Evolutionary conservation across 2,797 vertebrate species (phyloP), one percentile per base, ranked within the genome.

Genomic region (Loris lydekkerianus): DNA sequence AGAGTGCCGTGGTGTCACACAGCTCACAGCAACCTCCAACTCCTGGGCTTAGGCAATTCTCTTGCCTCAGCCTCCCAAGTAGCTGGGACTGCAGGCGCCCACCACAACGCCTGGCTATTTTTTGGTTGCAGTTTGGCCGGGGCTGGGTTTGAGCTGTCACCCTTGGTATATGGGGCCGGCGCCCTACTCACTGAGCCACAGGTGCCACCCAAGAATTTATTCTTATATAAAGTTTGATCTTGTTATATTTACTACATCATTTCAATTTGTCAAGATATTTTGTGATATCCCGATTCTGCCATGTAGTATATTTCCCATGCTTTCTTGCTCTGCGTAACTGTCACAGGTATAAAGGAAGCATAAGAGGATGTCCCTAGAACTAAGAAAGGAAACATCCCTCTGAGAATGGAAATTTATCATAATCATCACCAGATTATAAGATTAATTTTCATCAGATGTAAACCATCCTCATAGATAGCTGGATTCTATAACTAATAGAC

Each of bases 151-250:
- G 43, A 46, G 9, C 43, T 10, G 43, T 7, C 43, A 46, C 43
- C 43, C 9, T 46, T 1, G 6, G 43, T 46, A 7, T 46, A 43
- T 7, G 43, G 5, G 43, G 43, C 43, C 7, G 43, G 43, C 43
- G 43, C 43, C 43, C 7, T 43, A 43, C 43, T 7, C 5, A 43
- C 5, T 43, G 5, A 46, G 43, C 43, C 43, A 46, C 43, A 46
- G 43, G 43, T 10, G 43, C 43, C 43, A 10, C 43, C 43, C 6
- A 46, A 73, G 43, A 81, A 11, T 83, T 82, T 73, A 80, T 89
- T 89, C 53, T 95, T 91, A 43, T n/a, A 18, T 92, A 82, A 90
- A 91, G 76, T 81, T 91, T 94, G 46, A 85, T 63, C 70, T 65
- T 80, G 37, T 88, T 91, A 87, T 53, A 80, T 81, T 90, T 85